Base-by-base conservation (phyloP, 2,113 vertebrate genomes). In the Labrus mixtus region DNA sequence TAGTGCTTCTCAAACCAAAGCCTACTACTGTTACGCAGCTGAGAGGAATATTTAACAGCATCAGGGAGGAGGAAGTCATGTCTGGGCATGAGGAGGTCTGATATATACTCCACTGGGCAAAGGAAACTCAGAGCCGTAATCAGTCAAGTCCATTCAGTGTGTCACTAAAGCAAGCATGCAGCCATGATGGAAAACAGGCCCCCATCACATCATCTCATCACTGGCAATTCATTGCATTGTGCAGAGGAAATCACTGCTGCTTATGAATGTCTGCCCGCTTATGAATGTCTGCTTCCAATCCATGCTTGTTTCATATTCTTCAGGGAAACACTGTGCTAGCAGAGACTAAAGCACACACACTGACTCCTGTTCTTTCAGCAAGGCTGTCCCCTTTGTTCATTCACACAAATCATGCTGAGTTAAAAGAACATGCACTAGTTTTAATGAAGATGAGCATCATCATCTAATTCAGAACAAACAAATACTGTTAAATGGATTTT, bases 111-210 rank as follows among this genome's bases (percentile, higher is more conserved):
- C 57, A 58, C 20, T 51, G 81, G 77, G 70, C 61, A 36, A 68
- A 73, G 65, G 37, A 73, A 71, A 86, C 48, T 29, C 70, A 48
- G 54, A 53, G 0, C 56, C 68, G 29, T 22, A 68, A 57, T 67
- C 65, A 8, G 65, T 73, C 19, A 12, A 41, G 43, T 75, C 60
- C 50, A 33, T 77, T 78, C 72, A 33, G 39, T 39, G 56, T 78
- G 58, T 68, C 59, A 72, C 53, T 23, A 29, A 70, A 59, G 68
- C 51, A 41, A 63, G 54, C 73, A 56, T 39, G 55, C 73, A 80
- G 63, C 68, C 16, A 17, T 68, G 87, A 89, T 79, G 56, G 68
- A 88, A 90, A 91, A 87, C 90, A 92, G 89, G 69, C 84, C 63
- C 74, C 74, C 78, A 73, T 81, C 78, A 71, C 54, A 76, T 68